These are phyloP conservation scores for Papilio aristodemus DNA, from an alignment of 1,140 invertebrate genomes.

Conservation along the genomic window DNA sequence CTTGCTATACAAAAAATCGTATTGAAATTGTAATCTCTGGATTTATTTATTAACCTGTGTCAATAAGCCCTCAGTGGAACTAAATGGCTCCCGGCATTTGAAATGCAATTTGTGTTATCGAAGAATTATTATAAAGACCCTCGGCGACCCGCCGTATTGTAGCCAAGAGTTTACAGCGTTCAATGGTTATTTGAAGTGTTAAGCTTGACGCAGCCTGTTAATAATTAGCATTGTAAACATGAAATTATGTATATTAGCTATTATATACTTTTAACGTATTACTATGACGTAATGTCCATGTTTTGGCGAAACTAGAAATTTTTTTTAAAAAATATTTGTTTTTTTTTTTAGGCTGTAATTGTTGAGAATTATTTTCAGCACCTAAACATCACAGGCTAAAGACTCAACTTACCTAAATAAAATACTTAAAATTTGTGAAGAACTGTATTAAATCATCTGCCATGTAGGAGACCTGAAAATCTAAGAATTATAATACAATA, in stretches of 20 bases:
- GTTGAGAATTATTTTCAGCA: too few species aligned
- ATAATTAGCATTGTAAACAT: conserved; percentile 10
- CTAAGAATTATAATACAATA: too few species aligned
- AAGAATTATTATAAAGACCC: conserved; percentile 46
- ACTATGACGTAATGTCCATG: background rate
- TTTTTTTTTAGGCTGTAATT: too few species aligned
- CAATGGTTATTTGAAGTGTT: conserved; percentile 25
- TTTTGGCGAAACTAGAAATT: background rate
- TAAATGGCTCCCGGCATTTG: conserved; percentile 46
- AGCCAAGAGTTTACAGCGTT: conserved; percentile 20
- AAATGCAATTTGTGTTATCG: conserved; percentile 50
- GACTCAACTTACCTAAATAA: too few species aligned
- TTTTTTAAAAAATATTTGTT: too few species aligned
- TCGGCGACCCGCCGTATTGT: conserved; percentile 14
- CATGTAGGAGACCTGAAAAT: too few species aligned
- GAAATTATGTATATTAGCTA: background rate
- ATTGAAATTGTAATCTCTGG: background rate
- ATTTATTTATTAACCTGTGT: conserved; percentile 19
- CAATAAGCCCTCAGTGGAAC: conserved; percentile 36
- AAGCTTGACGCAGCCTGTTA: conserved; percentile 3
- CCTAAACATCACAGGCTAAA: too few species aligned
- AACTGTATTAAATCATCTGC: too few species aligned
- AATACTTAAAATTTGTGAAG: too few species aligned
- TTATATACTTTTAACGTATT: background rate
- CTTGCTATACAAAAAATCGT: background rate